Evolutionary conservation across 2,797 vertebrate genomes (phyloP).

Genomic region (Sebastes hubbsi): DNA sequence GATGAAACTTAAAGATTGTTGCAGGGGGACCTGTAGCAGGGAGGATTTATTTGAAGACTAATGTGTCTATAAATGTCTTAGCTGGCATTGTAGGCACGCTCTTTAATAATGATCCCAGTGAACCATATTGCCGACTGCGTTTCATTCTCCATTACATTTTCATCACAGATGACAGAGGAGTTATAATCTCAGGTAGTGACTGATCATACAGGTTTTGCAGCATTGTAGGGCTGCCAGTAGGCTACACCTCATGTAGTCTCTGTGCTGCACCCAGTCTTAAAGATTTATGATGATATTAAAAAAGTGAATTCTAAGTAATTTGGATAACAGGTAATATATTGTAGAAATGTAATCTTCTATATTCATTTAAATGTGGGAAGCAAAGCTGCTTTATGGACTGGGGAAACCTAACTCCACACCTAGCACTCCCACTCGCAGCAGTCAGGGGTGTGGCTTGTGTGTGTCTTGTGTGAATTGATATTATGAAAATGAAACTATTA

Average conservation of each 20-base stretch:
- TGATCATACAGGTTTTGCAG: background rate
- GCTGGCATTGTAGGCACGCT: background rate
- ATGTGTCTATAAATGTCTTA: background rate
- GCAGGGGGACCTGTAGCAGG: background rate
- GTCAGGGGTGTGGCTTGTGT: background rate
- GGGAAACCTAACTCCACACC: accelerated
- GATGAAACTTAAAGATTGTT: background rate
- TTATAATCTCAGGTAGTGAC: background rate
- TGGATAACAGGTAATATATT: background rate
- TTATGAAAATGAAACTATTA: constrained; percentile 2
- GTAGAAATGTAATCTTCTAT: background rate
- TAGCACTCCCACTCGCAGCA: background rate
- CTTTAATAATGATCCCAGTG: background rate
- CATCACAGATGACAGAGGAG: background rate
- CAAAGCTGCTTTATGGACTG: background rate
- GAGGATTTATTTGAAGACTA: background rate
- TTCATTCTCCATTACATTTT: background rate
- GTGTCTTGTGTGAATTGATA: background rate
- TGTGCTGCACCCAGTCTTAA: background rate
- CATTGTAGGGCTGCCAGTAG: background rate
- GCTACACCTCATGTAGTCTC: background rate
- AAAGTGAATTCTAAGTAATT: background rate
- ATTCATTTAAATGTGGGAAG: background rate
- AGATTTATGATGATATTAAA: background rate
- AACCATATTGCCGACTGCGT: background rate